A percentile compares a stretch with the other conserved stretches of the same genome.
These are phyloP conservation scores for Crypturellus tataupa DNA, from an alignment of 2,797 vertebrate genomes.

Conservation along the genomic window DNA sequence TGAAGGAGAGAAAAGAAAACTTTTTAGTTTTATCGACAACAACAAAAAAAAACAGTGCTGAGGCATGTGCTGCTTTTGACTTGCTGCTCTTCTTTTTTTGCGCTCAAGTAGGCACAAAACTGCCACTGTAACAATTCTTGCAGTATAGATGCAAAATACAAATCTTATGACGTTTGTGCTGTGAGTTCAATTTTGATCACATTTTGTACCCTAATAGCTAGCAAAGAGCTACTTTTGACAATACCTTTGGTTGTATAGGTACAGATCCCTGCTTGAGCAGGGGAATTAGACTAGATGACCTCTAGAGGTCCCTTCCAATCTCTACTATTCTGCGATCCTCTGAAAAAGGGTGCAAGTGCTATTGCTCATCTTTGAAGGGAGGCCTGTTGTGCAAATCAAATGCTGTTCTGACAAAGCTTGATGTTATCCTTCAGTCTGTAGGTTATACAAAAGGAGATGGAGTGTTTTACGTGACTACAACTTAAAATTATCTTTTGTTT, in stretches of 20 bases:
- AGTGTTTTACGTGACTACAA: neutral
- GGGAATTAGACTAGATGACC: too few species aligned
- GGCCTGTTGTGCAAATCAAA: neutral
- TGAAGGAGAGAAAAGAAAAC: too few species aligned
- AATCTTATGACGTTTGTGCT: neutral
- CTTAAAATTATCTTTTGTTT: neutral
- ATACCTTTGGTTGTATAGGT: neutral
- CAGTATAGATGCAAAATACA: neutral
- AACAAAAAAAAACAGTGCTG: neutral
- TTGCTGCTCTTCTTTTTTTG: neutral
- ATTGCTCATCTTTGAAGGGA: neutral
- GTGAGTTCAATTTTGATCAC: neutral
- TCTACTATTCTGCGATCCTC: too few species aligned
- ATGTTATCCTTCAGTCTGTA: neutral
- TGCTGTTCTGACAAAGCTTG: neutral
- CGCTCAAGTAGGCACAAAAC: neutral
- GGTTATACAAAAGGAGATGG: neutral
- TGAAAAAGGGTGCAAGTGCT: neutral
- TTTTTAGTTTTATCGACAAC: too few species aligned
- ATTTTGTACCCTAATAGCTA: neutral
- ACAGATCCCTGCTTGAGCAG: too few species aligned
- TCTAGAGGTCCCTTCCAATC: too few species aligned
- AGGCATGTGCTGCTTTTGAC: neutral
- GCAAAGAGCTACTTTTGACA: neutral
- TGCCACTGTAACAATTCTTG: neutral